Evolutionary conservation across 2,113 vertebrate species (phyloP).

Genomic region (Grus americana): DNA sequence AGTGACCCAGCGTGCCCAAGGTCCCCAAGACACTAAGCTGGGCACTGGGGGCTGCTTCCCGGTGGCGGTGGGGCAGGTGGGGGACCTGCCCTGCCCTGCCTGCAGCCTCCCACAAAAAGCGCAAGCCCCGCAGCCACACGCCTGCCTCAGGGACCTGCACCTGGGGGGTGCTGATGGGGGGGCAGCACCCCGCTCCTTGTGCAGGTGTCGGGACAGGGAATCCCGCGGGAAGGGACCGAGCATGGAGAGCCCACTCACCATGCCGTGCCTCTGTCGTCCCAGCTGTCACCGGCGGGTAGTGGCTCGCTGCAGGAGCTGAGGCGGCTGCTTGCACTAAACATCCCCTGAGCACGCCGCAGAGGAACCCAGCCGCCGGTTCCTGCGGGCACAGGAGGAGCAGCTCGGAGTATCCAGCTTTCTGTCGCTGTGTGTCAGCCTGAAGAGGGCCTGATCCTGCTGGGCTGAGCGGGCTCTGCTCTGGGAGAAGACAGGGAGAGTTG

Average conservation of each 20-base stretch:
- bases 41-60: neutral
- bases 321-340: neutral
- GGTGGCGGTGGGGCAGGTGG: too few species aligned
- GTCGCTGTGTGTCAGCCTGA: neutral
- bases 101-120: rapidly evolving
- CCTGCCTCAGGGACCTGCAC: rapidly evolving
- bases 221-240: neutral
- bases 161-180: rapidly evolving
- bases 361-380: rapidly evolving
- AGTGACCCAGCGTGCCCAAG: rapidly evolving
- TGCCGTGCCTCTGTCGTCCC: neutral
- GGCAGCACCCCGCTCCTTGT: neutral
- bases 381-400: rapidly evolving
- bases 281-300: rapidly evolving
- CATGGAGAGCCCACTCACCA: neutral
- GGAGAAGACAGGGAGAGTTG: neutral
- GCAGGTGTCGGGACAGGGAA: neutral
- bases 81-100: neutral
- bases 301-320: neutral
- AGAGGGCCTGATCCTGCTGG: neutral
- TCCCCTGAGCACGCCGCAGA: rapidly evolving
- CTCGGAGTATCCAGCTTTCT: neutral
- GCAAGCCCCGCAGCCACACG: rapidly evolving
- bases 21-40: neutral
- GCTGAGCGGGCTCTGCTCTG: neutral